phyloP scores from a whole-genome alignment of 2,797 vertebrate genomes.

The Huso huso region DNA sequence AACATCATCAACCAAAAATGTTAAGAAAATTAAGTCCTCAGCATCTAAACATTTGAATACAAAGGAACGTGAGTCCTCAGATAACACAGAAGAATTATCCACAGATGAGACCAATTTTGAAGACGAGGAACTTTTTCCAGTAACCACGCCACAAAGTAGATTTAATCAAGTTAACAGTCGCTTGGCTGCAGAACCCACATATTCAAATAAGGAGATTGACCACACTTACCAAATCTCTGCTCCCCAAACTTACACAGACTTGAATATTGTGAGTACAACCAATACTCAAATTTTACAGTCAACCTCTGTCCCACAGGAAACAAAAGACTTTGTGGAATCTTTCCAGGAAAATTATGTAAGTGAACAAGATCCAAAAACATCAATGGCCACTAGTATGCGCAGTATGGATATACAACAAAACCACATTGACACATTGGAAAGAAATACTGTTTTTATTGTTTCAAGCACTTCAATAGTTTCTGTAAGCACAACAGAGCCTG shows the following conservation, averaged over 20 bases:
- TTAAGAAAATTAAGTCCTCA: slow-evolving; percentile 7
- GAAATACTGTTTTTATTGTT: slow-evolving; percentile 22
- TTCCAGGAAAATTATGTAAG: slow-evolving; percentile 25
- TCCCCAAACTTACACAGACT: slow-evolving; percentile 22
- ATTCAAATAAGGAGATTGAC: slow-evolving; percentile 20
- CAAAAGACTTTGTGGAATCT: slow-evolving; percentile 25
- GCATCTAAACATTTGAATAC: slow-evolving; percentile 19
- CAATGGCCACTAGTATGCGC: slow-evolving; percentile 25
- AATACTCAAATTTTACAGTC: slow-evolving; percentile 31
- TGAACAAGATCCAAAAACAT: slow-evolving; percentile 23
- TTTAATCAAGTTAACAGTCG: slow-evolving; percentile 20
- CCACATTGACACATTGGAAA: slow-evolving; percentile 32
- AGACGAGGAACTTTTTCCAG: slow-evolving; percentile 43
- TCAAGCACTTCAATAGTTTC: slow-evolving; percentile 12
- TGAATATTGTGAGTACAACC: slow-evolving; percentile 29
- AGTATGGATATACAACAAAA: slow-evolving; percentile 27
- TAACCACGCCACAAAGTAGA: slow-evolving; percentile 29
- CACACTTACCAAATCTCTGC: slow-evolving; percentile 25
- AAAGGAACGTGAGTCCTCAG: slow-evolving; percentile 3
- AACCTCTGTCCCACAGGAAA: slow-evolving; percentile 41
- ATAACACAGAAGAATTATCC: slow-evolving; percentile 44
- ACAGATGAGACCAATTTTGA: slow-evolving; percentile 30
- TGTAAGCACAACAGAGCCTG: slow-evolving; percentile 23
- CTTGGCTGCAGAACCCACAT: slow-evolving; percentile 24
- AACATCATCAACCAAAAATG: slow-evolving; percentile 20